Evolutionary conservation across 2,113 vertebrate species (phyloP).

Genomic region (Pterophyllum scalare): DNA sequence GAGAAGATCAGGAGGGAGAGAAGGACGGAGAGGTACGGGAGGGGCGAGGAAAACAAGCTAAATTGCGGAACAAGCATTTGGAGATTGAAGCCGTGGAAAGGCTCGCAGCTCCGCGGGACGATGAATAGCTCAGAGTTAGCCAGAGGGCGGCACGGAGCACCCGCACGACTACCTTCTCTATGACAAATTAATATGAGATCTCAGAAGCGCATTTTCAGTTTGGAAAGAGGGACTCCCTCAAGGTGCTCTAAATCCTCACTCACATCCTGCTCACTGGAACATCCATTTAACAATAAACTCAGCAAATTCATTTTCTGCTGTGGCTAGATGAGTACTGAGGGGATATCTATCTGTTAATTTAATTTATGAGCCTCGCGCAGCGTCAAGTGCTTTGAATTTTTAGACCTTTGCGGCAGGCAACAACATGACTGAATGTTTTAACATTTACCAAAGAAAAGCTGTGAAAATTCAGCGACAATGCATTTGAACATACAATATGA

Average conservation of each 20-base stretch:
- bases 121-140: constrained; percentile 48
- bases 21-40: constrained; percentile 6
- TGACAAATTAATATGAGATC: constrained; percentile 75
- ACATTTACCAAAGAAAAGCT: background rate
- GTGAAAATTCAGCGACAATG: background rate
- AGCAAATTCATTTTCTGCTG: constrained; percentile 61
- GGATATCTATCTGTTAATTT: constrained; percentile 54
- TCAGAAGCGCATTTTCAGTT: constrained; percentile 61
- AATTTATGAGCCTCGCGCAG: constrained; percentile 59
- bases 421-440: background rate
- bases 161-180: constrained; percentile 33
- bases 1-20: constrained; percentile 24
- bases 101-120: constrained; percentile 30
- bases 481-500: background rate
- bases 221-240: constrained; percentile 62
- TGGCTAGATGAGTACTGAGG: constrained; percentile 49
- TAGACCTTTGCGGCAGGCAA: background rate
- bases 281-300: constrained; percentile 68
- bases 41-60: constrained; percentile 54
- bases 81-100: constrained; percentile 26
- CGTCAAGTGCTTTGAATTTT: constrained; percentile 18
- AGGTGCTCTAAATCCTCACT: constrained; percentile 69
- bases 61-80: constrained; percentile 45
- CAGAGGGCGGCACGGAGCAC: constrained; percentile 56
- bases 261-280: constrained; percentile 50